Evolutionary conservation across 2,797 vertebrate species (phyloP).

Genomic region (Premnoplex brunnescens): DNA sequence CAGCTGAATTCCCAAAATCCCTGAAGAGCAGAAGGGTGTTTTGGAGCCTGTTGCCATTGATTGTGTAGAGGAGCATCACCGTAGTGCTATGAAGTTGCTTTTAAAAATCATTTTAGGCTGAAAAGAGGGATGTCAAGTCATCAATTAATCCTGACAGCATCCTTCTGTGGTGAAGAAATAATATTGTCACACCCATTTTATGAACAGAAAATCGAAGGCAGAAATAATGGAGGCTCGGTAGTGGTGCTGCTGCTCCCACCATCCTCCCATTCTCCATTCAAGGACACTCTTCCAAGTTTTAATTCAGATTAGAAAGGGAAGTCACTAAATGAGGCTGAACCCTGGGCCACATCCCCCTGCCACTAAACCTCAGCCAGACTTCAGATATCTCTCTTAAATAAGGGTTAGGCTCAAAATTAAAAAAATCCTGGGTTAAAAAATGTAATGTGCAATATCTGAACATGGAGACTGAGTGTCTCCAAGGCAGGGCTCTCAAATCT

Average conservation of each 20-base stretch:
- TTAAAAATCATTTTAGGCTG: not conserved
- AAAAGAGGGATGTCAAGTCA: slow-evolving; percentile 48
- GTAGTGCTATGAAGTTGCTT: not conserved
- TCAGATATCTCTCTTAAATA: not conserved
- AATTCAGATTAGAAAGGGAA: not conserved
- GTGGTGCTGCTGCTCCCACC: not conserved
- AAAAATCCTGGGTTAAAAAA: not conserved
- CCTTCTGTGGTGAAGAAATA: slow-evolving; percentile 62
- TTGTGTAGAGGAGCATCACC: not conserved
- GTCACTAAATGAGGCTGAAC: not conserved
- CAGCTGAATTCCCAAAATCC: not conserved
- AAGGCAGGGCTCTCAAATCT: not conserved
- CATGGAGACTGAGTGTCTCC: not conserved
- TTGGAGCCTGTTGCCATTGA: not conserved
- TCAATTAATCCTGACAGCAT: slow-evolving; percentile 62
- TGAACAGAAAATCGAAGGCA: not conserved
- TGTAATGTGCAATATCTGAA: not conserved
- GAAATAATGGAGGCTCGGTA: not conserved
- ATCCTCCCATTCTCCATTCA: not conserved
- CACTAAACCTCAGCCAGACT: not conserved
- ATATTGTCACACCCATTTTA: slow-evolving; percentile 33
- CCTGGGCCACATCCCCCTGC: not conserved
- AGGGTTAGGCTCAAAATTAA: not conserved
- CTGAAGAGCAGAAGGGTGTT: not conserved
- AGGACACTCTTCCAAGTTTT: not conserved